A percentile compares a stretch with the other conserved stretches of the same genome.
phyloP scores from a whole-genome alignment of 2,113 vertebrate species.

The Porphyrio hochstetteri region DNA sequence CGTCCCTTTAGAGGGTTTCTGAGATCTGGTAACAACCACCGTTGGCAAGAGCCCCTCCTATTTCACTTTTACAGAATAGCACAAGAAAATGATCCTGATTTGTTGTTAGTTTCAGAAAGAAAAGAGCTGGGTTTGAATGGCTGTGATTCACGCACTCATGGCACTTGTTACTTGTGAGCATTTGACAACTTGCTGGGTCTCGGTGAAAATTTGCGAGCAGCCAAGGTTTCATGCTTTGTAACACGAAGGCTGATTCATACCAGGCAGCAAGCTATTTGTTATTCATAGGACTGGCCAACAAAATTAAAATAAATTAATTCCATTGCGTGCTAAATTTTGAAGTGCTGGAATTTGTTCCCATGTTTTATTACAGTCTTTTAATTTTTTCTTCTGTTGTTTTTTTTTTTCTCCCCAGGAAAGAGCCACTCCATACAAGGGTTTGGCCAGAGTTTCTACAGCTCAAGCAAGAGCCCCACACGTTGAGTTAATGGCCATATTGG shows the following conservation, averaged over 20 bases:
- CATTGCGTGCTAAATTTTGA: neutral
- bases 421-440: neutral
- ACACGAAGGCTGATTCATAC: neutral
- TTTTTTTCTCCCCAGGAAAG: neutral
- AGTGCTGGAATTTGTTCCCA: neutral
- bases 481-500: neutral
- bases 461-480: neutral
- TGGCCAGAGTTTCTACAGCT: neutral
- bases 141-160: neutral
- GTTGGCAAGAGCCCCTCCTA: neutral
- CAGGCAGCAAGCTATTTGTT: conserved; percentile 7
- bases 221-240: neutral
- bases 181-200: neutral
- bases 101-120: neutral
- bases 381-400: neutral
- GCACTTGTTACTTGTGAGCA: neutral
- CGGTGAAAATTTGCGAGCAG: conserved; percentile 25
- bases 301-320: conserved; percentile 17
- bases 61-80: neutral
- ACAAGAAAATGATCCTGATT: neutral
- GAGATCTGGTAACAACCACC: neutral
- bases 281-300: conserved; percentile 7
- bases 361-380: neutral
- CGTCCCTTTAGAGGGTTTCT: neutral
- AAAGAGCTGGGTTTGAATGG: neutral